Evolutionary conservation across 2,888 invertebrate genomes (phyloP).

Genomic region (Andrena hattorfiana): DNA sequence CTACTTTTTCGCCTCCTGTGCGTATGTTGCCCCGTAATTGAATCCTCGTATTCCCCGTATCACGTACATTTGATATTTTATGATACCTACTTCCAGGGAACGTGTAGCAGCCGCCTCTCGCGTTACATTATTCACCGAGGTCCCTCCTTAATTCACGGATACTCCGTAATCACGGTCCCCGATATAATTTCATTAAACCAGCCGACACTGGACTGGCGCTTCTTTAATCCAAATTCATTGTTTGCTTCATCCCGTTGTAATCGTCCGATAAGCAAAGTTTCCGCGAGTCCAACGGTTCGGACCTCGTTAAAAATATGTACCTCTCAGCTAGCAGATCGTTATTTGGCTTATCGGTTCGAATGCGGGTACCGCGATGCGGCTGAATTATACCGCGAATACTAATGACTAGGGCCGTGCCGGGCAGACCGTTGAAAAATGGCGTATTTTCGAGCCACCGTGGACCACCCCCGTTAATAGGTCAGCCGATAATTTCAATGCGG

Average conservation of each 20-base stretch:
- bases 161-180: not conserved
- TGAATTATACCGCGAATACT: constrained; percentile 71
- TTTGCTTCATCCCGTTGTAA: constrained; percentile 20
- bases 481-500: constrained; percentile 53
- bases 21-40: no score
- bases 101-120: not conserved
- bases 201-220: not conserved
- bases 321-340: constrained; percentile 57
- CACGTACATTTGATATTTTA: constrained; percentile 10
- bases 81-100: not conserved
- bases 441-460: constrained; percentile 39
- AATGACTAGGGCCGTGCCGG: constrained; percentile 52
- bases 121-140: not conserved
- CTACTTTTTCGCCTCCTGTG: no score
- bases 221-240: constrained; percentile 45
- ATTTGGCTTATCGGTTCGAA: constrained; percentile 68
- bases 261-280: constrained; percentile 62
- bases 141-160: constrained; percentile 4
- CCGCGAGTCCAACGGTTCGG: constrained; percentile 37
- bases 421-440: constrained; percentile 50
- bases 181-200: constrained; percentile 34
- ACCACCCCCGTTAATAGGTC: constrained; percentile 40
- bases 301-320: constrained; percentile 61
- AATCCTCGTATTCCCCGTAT: not conserved
- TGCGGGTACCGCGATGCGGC: constrained; percentile 69